Conservation (phyloP, 2,797 vertebrate species). For the Tenualosa thibaudeaui region DNA sequence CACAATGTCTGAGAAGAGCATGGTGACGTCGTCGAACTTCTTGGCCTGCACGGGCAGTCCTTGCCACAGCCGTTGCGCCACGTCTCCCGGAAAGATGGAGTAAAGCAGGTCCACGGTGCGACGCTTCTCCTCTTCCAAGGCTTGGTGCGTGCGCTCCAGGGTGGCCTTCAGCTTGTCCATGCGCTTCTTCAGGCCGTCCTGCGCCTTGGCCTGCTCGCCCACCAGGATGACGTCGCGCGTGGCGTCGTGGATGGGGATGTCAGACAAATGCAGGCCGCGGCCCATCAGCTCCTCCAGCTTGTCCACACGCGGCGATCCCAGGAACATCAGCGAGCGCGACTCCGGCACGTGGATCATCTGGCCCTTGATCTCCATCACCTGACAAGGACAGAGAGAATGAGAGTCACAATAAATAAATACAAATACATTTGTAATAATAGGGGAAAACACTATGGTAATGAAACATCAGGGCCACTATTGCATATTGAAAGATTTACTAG, state of each 20-base stretch:
- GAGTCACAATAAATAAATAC: too few species aligned
- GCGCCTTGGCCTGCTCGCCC: constrained; percentile 95
- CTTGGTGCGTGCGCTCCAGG: constrained; percentile 91
- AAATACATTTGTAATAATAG: too few species aligned
- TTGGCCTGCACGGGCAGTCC: constrained; percentile 91
- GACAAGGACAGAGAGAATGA: constrained; percentile 55
- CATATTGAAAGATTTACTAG: too few species aligned
- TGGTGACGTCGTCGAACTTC: constrained; percentile 97
- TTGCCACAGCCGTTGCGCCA: constrained; percentile 97
- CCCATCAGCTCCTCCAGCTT: constrained; percentile 98
- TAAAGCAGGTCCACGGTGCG: constrained; percentile 96
- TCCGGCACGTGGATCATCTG: constrained; percentile 98
- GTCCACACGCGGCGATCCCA: constrained; percentile 96
- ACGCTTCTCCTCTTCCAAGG: constrained; percentile 96
- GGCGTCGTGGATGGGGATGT: constrained; percentile 97
- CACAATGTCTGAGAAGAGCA: constrained; percentile 99
- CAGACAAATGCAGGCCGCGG: constrained; percentile 91
- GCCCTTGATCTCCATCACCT: constrained; percentile 99
- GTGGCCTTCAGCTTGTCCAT: constrained; percentile 99
- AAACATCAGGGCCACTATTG: too few species aligned
- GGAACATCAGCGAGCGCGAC: constrained; percentile 90
- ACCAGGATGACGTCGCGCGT: constrained; percentile 96
- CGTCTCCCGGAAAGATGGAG: constrained; percentile 96
- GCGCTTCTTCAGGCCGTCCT: constrained; percentile 95
- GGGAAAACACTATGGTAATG: too few species aligned